Base-by-base conservation (phyloP, 2,888 invertebrate species). In the Drosophila macrospina region DNA sequence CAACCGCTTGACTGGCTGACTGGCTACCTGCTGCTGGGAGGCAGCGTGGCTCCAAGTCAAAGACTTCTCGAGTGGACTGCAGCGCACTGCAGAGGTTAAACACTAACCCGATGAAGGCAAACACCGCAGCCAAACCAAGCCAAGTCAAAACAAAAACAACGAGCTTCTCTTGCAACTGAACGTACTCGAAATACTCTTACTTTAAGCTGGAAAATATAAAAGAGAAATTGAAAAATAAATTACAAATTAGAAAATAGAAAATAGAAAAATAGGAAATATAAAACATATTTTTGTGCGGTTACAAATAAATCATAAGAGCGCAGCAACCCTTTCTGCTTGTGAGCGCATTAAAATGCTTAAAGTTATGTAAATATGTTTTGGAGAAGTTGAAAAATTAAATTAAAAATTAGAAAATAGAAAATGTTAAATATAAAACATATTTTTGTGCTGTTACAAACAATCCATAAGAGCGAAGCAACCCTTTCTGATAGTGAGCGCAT, bases 1-100 rank as follows among this genome's bases (percentile, higher is more conserved):
- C 60, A 50, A 47, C 64, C 54, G 66, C 72, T 67, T 79, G 68
- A 79, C 67, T 64, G 77, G 59, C 77, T 82, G 77, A 61, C 61
- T 68, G 69, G 56, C 56, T 70, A 64, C 64, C 20, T 20, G 20
- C n/a, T n/a, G n/a, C n/a, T n/a, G n/a, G n/a, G n/a, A n/a, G n/a
- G n/a, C n/a, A n/a, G n/a, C n/a, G n/a, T n/a, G n/a, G n/a, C n/a
- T n/a, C n/a, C 75, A 80, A 79, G 89, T 89, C 89, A 89, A 89
- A 89, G 84, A 80, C 78, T 88, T 83, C 77, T 86, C 75, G 74
- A 89, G 89, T 84, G 89, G 82, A 76, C 84, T 81, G 81, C 81
- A 78, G 80, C 74, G 75, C 81, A 86, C 75, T 86, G 85, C 87
- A 73, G 88, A 79, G 83, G 83, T 84, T 82, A 79, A 86, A 86